Evolutionary conservation across 92 coral and sea anemone genomes (phyloP), one percentile per base, ranked within the genome.

Genomic region (Zoanthus gigantus): DNA sequence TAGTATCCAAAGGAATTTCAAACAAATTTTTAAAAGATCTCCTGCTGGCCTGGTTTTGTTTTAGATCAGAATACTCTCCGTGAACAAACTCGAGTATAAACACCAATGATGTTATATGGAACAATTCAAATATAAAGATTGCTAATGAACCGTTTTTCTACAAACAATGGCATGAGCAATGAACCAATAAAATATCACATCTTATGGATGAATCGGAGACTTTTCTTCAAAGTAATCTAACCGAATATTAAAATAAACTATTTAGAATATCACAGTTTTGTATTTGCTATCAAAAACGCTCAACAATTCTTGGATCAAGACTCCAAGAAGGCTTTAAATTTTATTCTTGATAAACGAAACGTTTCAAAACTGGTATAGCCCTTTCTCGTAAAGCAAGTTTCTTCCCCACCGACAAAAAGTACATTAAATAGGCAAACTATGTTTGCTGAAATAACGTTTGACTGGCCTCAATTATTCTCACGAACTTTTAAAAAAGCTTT

Each of bases 201-300:
- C 76, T 71, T 71, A 71, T 37, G 48, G 76, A 71, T 31, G 42
- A 31, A 42, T 71, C 76, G 9, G 47, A 15, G 42, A 71, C 46
- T 7, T 71, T 71, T 18, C 76, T 71, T 71, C 74, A 68, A 71
- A 30, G 76, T 2, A 5, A 8, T 31, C 46, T 71, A 31, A 16
- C 76, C 76, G 9, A 32, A 71, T 32, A 71, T 71, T 9, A 71
- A 71, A 71, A 31, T n/a, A 11, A 71, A 34, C 76, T 71, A 32
- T 37, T 71, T 68, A 37, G 76, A 71, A 71, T 71, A 71, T 32
- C 48, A 71, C 50, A 71, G 76, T 37, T 48, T 34, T 5, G 48
- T 47, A 47, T 47, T 8, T 8, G 52, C 52, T 47, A 47, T 47
- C 52, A 47, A 47, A 47, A 47, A 47, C 42, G 17, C 17, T 5